A percentile compares a stretch with the other conserved stretches of the same genome.
phyloP scores from a whole-genome alignment of 1,140 invertebrate genomes.

The Stegodyphus dumicola region DNA sequence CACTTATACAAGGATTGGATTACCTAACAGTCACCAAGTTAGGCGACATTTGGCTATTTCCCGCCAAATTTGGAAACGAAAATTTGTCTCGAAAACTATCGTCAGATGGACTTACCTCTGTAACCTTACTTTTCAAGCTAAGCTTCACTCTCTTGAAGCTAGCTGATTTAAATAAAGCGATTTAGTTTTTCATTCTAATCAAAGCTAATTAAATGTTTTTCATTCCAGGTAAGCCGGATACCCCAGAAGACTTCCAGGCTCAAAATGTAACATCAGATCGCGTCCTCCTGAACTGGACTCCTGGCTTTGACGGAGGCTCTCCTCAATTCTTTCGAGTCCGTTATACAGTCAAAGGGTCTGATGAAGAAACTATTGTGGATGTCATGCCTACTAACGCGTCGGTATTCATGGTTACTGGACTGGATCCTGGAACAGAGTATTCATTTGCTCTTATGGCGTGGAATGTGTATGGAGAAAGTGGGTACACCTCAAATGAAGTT shows the following conservation, averaged over 20 bases:
- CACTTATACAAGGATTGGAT: too few relatives aligned
- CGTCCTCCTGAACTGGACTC: conserved; percentile 86
- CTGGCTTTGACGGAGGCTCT: conserved; percentile 94
- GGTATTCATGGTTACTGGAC: conserved; percentile 76
- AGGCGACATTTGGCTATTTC: too few relatives aligned
- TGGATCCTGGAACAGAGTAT: conserved; percentile 86
- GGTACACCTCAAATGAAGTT: conserved; percentile 82
- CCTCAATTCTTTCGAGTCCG: conserved; percentile 84
- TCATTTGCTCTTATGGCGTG: conserved; percentile 87
- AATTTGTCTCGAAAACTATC: too few relatives aligned
- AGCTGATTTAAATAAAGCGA: too few relatives aligned
- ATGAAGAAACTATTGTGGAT: conserved; percentile 73
- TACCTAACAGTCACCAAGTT: too few relatives aligned
- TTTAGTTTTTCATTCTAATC: too few relatives aligned
- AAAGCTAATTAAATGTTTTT: background rate
- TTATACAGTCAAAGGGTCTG: conserved; percentile 71
- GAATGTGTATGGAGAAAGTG: conserved; percentile 86
- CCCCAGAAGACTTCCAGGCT: conserved; percentile 79
- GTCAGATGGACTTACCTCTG: too few relatives aligned
- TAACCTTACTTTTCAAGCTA: too few relatives aligned
- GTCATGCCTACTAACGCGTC: conserved; percentile 80
- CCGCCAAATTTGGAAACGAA: too few relatives aligned
- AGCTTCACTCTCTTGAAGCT: too few relatives aligned
- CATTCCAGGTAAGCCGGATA: conserved; percentile 79
- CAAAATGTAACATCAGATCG: conserved; percentile 87